Evolutionary conservation across 2,888 invertebrate genomes (phyloP).

Genomic region (Pecten maximus): DNA sequence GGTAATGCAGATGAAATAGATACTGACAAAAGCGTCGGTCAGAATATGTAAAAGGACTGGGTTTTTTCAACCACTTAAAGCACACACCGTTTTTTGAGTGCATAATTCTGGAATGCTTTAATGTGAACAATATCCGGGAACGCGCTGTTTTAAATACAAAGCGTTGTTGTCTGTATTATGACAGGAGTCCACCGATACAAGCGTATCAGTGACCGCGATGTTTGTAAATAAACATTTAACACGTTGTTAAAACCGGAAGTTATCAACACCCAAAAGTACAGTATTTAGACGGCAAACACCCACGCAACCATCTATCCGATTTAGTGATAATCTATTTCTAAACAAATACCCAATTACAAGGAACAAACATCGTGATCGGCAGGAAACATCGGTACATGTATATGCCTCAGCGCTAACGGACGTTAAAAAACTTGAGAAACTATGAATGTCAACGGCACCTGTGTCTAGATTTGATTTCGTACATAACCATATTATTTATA

Average conservation of each 20-base stretch:
- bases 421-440: neutral
- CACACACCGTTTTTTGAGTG: too few relatives aligned
- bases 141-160: too few relatives aligned
- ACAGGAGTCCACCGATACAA: neutral
- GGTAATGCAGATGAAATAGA: too few relatives aligned
- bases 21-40: too few relatives aligned
- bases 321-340: neutral
- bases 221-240: neutral
- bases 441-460: neutral
- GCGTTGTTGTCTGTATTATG: neutral
- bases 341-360: neutral
- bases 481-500: neutral
- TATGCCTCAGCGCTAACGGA: neutral
- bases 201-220: neutral
- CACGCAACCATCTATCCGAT: neutral
- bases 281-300: neutral
- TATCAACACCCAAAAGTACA: neutral
- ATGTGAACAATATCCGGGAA: too few relatives aligned
- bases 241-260: neutral
- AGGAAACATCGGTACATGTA: neutral
- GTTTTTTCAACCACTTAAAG: too few relatives aligned
- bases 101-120: too few relatives aligned
- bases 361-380: neutral
- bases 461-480: slow-evolving; percentile 18
- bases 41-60: too few relatives aligned